phyloP scores from a whole-genome alignment of 1,140 invertebrate genomes.

The Hypothenemus hampei region DNA sequence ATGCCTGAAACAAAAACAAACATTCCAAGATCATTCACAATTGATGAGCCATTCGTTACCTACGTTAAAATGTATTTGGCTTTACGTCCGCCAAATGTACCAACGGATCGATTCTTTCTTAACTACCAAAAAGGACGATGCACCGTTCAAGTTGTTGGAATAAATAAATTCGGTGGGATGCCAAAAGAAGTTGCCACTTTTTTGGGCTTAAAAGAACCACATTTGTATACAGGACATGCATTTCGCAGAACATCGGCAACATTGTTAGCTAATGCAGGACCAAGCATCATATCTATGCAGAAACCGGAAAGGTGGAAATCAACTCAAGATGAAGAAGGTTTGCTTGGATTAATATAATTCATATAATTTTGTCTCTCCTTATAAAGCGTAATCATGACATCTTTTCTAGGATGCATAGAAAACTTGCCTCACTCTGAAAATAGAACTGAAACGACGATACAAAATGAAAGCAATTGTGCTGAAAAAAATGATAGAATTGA shows the following conservation, averaged over 20 bases:
- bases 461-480: no score
- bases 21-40: constrained; percentile 11
- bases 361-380: no score
- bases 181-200: constrained; percentile 37
- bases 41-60: constrained; percentile 12
- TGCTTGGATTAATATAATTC: no score
- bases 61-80: background rate
- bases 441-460: no score
- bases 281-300: no score
- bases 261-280: no score
- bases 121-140: constrained; percentile 38
- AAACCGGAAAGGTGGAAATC: no score
- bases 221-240: constrained; percentile 37
- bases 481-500: no score
- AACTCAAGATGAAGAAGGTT: no score
- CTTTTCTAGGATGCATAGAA: no score
- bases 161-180: constrained; percentile 34
- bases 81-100: background rate
- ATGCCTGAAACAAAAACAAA: constrained; percentile 16
- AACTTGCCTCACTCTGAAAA: no score
- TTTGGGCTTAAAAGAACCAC: constrained; percentile 34
- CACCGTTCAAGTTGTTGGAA: constrained; percentile 33
- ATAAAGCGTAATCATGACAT: no score
- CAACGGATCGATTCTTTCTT: constrained; percentile 17
- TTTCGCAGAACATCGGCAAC: constrained; percentile 36